Conservation (phyloP, 1,140 invertebrate genomes). For the Aphaenogaster rudis region DNA sequence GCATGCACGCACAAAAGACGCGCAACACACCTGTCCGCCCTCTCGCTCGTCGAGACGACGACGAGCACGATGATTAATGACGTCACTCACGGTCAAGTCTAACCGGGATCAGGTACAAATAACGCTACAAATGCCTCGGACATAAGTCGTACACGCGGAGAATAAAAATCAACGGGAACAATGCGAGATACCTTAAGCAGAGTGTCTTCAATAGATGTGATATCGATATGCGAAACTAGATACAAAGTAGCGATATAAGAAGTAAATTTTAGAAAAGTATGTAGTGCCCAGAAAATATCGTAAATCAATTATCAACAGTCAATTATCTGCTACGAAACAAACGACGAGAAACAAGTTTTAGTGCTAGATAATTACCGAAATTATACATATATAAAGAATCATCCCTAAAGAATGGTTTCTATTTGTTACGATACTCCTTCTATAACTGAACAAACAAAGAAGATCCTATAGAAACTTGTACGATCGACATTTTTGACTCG, state of each 20-base stretch:
- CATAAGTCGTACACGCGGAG: background rate
- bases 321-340: slow-evolving; percentile 52
- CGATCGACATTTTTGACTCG: background rate
- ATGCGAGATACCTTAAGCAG: background rate
- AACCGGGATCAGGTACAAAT: slow-evolving; percentile 69
- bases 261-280: background rate
- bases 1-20: slow-evolving; percentile 25
- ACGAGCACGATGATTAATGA: slow-evolving; percentile 75
- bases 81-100: slow-evolving; percentile 59
- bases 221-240: background rate
- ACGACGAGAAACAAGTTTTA: slow-evolving; percentile 52
- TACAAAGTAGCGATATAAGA: background rate
- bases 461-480: background rate
- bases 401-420: background rate
- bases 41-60: slow-evolving; percentile 62
- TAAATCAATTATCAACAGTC: background rate
- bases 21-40: slow-evolving; percentile 68
- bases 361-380: slow-evolving; percentile 39
- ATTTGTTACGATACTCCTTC: background rate
- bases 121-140: slow-evolving; percentile 57
- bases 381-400: background rate
- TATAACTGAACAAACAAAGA: background rate
- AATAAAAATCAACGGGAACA: slow-evolving; percentile 4
- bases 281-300: too few species aligned
- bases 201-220: background rate